phyloP scores from a whole-genome alignment of 2,113 vertebrate genomes.

The Rattus rattus region DNA sequence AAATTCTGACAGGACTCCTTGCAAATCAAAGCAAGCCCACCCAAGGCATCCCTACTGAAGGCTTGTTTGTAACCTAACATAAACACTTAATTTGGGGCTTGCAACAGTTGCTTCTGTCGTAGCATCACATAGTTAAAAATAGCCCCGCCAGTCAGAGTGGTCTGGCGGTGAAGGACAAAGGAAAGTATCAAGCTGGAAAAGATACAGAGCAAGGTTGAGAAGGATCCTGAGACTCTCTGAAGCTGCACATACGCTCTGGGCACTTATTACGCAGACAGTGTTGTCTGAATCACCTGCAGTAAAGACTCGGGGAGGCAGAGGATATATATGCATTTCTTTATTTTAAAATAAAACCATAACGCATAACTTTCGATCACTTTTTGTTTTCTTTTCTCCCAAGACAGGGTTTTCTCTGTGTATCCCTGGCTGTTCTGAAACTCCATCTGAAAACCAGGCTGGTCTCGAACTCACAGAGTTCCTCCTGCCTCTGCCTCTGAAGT shows the following conservation, averaged over 20 bases:
- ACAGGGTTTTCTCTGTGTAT: background rate
- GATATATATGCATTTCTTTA: background rate
- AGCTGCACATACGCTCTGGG: background rate
- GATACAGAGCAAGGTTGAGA: background rate
- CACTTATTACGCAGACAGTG: background rate
- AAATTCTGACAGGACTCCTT: slow-evolving; percentile 40
- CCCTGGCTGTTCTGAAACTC: background rate
- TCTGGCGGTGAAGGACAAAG: background rate
- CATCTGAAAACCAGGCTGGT: background rate
- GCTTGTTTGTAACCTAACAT: slow-evolving; percentile 22
- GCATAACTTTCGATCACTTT: background rate
- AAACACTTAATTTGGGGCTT: slow-evolving; percentile 31
- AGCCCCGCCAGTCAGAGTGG: background rate
- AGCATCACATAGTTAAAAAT: slow-evolving; percentile 46
- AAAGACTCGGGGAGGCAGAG: background rate
- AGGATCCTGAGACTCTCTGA: background rate
- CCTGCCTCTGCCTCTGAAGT: background rate
- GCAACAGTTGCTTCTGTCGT: background rate
- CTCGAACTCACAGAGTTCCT: background rate
- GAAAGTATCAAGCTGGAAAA: background rate
- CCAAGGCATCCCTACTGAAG: slow-evolving; percentile 16
- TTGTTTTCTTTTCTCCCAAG: background rate
- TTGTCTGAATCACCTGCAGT: background rate
- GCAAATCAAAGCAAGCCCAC: slow-evolving; percentile 49
- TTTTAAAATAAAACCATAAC: background rate